Percentiles rank a stretch among this genome's conserved stretches.
Conservation (phyloP, 1,140 invertebrate species). For the Fopius arisanus region DNA sequence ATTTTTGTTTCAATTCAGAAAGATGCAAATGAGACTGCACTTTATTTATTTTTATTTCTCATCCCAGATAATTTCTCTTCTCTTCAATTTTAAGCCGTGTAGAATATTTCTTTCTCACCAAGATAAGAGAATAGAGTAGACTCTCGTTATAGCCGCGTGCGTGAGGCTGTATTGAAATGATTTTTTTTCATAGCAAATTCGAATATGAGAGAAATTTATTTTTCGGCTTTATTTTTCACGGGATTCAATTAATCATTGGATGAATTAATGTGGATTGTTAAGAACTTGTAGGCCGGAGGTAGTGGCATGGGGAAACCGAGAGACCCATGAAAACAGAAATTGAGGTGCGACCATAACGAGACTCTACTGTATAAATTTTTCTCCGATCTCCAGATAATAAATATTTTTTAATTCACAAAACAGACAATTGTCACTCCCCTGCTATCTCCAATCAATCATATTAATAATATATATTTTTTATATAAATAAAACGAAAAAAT, state of each 20-base stretch:
- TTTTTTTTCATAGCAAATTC: too few species aligned
- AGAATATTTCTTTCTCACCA: slow-evolving; percentile 7
- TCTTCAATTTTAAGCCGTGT: slow-evolving; percentile 17
- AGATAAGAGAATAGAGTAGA: not conserved
- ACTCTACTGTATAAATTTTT: slow-evolving; percentile 19
- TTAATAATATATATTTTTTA: slow-evolving; percentile 11
- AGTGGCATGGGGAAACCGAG: too few species aligned
- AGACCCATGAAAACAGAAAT: too few species aligned
- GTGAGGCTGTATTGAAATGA: too few species aligned
- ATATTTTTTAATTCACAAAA: slow-evolving; percentile 8
- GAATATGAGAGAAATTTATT: too few species aligned
- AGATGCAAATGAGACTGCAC: slow-evolving; percentile 26
- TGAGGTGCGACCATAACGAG: too few species aligned
- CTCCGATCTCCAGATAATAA: not conserved
- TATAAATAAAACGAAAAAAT: not conserved
- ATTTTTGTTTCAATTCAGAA: not conserved
- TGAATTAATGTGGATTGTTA: too few species aligned
- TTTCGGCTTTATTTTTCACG: too few species aligned
- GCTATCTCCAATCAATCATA: not conserved
- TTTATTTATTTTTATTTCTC: slow-evolving; percentile 14
- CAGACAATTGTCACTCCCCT: not conserved
- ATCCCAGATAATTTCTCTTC: not conserved
- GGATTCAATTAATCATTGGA: too few species aligned
- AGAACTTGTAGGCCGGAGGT: too few species aligned
- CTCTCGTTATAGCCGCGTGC: too few species aligned